Conservation (phyloP, 2,113 vertebrate genomes). For the Pelusios castaneus region DNA sequence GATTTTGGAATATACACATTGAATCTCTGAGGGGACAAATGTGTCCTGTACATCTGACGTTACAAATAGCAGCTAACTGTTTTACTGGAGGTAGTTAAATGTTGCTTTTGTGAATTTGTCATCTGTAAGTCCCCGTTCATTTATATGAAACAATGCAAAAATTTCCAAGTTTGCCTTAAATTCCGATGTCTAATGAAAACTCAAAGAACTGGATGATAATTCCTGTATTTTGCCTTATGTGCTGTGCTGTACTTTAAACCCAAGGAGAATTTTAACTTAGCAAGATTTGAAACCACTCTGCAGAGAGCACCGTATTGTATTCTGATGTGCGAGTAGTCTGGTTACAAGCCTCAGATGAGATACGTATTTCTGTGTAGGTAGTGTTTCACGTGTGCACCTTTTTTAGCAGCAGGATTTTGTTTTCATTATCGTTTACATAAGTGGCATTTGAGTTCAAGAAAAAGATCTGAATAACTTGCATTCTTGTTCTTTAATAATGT, state of each 20-base stretch:
- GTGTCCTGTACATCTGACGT: constrained; percentile 1
- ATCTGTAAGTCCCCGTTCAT: constrained; percentile 41
- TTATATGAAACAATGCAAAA: constrained; percentile 79
- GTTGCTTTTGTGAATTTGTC: constrained; percentile 64
- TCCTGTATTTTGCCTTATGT: constrained; percentile 69
- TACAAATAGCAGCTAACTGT: constrained; percentile 33
- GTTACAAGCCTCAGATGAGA: not conserved
- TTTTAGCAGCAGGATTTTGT: constrained; percentile 57
- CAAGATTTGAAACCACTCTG: constrained; percentile 60
- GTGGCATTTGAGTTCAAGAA: constrained; percentile 39
- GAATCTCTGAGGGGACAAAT: constrained; percentile 32
- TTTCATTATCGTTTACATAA: constrained; percentile 63
- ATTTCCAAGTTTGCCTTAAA: constrained; percentile 87
- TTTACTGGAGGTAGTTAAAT: constrained; percentile 73
- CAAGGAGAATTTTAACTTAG: constrained; percentile 57
- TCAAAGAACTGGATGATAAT: constrained; percentile 72
- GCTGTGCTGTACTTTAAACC: constrained; percentile 69
- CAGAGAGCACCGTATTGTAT: constrained; percentile 44
- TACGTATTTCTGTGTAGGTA: constrained; percentile 36
- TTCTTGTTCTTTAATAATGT: not conserved
- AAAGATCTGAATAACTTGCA: not conserved
- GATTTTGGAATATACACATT: constrained; percentile 12
- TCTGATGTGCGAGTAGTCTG: constrained; percentile 48
- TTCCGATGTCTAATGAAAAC: constrained; percentile 37
- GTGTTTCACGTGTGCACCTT: not conserved